phyloP scores from a whole-genome alignment of 2,797 vertebrate genomes.

The Cottoperca gobio region DNA sequence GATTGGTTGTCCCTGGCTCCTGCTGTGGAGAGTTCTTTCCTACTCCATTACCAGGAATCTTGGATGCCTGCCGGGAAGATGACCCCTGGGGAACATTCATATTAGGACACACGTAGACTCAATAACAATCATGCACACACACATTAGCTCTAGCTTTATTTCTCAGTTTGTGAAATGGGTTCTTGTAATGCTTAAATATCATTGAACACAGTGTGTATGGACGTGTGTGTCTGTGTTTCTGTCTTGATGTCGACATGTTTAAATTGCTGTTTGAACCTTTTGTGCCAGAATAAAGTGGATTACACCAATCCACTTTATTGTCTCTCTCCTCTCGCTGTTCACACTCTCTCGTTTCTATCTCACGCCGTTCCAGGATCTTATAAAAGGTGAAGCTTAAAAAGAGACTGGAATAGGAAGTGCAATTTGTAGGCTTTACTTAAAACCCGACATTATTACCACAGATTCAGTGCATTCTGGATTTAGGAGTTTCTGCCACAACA shows the following conservation, averaged over 20 bases:
- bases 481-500: not conserved
- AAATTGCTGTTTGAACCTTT: conserved; percentile 58
- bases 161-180: conserved; percentile 7
- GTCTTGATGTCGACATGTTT: conserved; percentile 45
- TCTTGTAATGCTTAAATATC: conserved; percentile 1
- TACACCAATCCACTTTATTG: conserved; percentile 65
- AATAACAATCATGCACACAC: not conserved
- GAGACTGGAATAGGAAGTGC: not conserved
- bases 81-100: conserved; percentile 49
- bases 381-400: conserved; percentile 15
- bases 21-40: conserved; percentile 53
- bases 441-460: not conserved
- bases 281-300: conserved; percentile 69
- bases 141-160: conserved; percentile 1
- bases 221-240: not conserved
- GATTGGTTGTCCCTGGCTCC: conserved; percentile 63
- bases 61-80: conserved; percentile 63
- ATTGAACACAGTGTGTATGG: not conserved
- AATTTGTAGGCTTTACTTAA: not conserved
- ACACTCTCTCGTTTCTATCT: conserved; percentile 16
- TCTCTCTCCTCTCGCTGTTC: conserved; percentile 25
- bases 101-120: conserved; percentile 15
- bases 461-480: not conserved
- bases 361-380: not conserved
- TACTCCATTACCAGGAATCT: conserved; percentile 68